Conservation (phyloP, 2,888 invertebrate species). For the Hypsopygia costalis region DNA sequence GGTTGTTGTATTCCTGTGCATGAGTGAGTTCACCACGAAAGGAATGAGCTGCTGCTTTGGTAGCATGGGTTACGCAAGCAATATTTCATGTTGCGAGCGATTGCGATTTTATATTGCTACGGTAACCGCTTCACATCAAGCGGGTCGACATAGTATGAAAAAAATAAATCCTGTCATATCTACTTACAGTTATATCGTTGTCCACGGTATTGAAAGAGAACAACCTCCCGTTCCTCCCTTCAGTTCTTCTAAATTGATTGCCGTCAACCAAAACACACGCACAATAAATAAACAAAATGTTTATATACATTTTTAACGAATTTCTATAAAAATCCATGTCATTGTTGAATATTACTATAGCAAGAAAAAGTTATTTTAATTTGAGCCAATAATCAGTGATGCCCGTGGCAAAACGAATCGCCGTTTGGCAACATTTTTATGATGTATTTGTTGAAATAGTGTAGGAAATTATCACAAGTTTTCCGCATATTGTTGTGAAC, state of each 20-base stretch:
- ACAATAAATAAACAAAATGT: conserved; percentile 26
- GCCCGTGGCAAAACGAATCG: conserved; percentile 32
- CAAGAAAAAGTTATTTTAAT: conserved; percentile 22
- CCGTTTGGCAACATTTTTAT: conserved; percentile 45
- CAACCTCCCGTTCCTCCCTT: conserved; percentile 53
- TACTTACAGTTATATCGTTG: conserved; percentile 77
- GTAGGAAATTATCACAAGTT: conserved; percentile 36
- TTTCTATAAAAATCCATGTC: conserved; percentile 14
- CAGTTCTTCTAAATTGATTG: conserved; percentile 26
- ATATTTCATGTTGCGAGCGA: too few species aligned
- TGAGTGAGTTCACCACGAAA: too few species aligned
- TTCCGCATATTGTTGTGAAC: conserved; percentile 62
- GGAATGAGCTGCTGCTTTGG: too few species aligned
- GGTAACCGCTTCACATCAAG: too few species aligned
- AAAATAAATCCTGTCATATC: too few species aligned
- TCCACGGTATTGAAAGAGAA: conserved; percentile 79
- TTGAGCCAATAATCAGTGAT: conserved; percentile 39
- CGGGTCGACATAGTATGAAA: too few species aligned
- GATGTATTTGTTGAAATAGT: conserved; percentile 47
- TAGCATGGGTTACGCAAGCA: too few species aligned
- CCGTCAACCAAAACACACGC: conserved; percentile 27
- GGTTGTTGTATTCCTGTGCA: too few species aligned
- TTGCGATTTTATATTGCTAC: too few species aligned
- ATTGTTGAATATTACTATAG: conserved; percentile 9
- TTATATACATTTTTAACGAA: conserved; percentile 29